These are phyloP conservation scores for Dermochelys coriacea DNA, from an alignment of 2,797 vertebrate genomes.

Conservation along the genomic window DNA sequence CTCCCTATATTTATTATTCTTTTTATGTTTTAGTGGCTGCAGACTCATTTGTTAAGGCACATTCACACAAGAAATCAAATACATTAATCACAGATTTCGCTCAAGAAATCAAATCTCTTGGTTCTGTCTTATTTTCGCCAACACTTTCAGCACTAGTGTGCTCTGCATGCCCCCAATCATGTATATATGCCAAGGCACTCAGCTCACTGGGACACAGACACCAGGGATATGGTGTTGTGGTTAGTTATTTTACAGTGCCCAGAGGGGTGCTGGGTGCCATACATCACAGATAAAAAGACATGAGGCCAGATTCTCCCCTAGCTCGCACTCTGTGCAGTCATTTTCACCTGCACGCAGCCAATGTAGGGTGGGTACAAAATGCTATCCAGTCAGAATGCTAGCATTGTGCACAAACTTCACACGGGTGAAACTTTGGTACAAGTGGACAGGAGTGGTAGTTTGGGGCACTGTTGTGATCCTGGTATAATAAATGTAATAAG, in stretches of 20 bases:
- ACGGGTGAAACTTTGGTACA: neutral
- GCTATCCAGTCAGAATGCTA: accelerated
- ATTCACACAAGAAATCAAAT: neutral
- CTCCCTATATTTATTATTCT: neutral
- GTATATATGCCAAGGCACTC: accelerated
- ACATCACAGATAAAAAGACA: neutral
- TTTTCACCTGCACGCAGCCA: neutral
- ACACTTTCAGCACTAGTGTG: neutral
- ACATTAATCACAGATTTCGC: neutral
- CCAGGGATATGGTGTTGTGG: accelerated
- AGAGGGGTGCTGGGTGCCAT: neutral
- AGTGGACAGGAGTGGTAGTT: neutral
- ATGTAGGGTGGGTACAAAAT: neutral
- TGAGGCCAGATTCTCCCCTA: neutral
- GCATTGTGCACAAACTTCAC: neutral
- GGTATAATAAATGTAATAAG: accelerated
- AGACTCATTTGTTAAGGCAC: neutral
- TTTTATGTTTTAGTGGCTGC: neutral
- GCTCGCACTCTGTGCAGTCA: neutral
- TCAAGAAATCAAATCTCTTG: neutral
- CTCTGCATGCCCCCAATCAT: neutral
- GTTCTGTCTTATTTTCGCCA: neutral
- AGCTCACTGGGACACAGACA: neutral
- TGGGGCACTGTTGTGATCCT: accelerated
- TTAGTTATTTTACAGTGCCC: neutral